Evolutionary conservation across 2,888 invertebrate species (phyloP), one percentile per base, ranked within the genome.

Genomic region (Gonocerus acuteangulatus): DNA sequence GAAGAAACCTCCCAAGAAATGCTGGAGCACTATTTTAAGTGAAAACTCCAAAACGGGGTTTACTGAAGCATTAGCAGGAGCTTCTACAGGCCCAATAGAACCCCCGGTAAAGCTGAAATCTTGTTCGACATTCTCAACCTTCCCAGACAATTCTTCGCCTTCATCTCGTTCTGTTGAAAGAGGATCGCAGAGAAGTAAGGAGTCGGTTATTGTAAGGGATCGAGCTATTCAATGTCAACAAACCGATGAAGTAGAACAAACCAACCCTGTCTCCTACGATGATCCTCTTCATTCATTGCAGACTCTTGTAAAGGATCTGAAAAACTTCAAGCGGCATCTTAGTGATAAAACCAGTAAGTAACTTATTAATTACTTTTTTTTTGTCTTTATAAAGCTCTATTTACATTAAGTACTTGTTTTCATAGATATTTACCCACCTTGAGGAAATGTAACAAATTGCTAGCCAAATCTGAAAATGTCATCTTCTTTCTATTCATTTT

Each of bases 11-110:
- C 9, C 16, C 2, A 57, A 47, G 9, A 34, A 47, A 45, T 57
- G 36, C 2, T 57, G 57, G 57, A 57, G 57, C 32, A 19, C 34
- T 18, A 27, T 57, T 13, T 39, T 57, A 3, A 51, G 36, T 51
- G 51, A 51, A 19, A 51, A 36, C 13, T 32, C 51, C 11, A 51
- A 34, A n/a, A 36, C n/a, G 4, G 39, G n/a, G 4, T 6, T n/a
- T 4, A 3, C 39, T 39, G n/a, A n/a, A 9, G 15, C n/a, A 39
- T n/a, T 39, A 39, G 3, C 4, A n/a, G 32, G 7, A 9, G 39
- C 39, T 9, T 13, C 39, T 4, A 4, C 4, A 4, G n/a, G 3
- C 4, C 13, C 15, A 9, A 9, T 39, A 9, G 39, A 39, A 3
- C 39, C 39, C 15, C 39, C 39, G 3, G 39, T n/a, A 39, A 39